Conservation (phyloP, 2,888 invertebrate species). For the Eumerus sabulonum region DNA sequence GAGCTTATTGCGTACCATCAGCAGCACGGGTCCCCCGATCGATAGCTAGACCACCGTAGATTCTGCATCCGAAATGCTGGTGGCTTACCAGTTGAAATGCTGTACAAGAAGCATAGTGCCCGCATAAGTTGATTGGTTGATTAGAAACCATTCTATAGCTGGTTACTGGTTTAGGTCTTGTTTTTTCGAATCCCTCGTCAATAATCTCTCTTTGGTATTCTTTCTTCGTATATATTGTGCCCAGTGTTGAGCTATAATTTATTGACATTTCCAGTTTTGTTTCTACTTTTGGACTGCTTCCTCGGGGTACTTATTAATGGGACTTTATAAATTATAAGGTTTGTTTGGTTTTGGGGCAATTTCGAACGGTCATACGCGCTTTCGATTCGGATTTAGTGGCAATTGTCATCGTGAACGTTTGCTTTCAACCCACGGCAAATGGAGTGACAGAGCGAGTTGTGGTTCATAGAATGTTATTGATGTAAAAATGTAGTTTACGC, state of each 20-base stretch:
- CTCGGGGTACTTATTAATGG: slow-evolving; percentile 57
- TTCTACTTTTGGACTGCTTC: slow-evolving; percentile 1
- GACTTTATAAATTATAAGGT: slow-evolving; percentile 63
- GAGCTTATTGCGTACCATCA: slow-evolving; percentile 38
- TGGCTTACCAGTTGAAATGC: slow-evolving; percentile 39
- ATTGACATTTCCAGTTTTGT: slow-evolving; percentile 37
- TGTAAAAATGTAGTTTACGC: no score
- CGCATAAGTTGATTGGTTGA: slow-evolving; percentile 19
- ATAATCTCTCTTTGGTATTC: slow-evolving; percentile 27
- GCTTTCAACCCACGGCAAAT: no score
- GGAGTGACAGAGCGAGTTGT: no score
- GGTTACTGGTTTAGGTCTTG: no score
- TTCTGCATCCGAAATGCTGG: slow-evolving; percentile 42
- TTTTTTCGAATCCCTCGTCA: slow-evolving; percentile 5
- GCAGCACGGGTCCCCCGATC: slow-evolving; percentile 2
- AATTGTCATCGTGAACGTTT: no score
- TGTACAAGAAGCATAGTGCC: slow-evolving; percentile 15
- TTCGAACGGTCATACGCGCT: slow-evolving; percentile 16
- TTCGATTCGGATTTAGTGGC: slow-evolving; percentile 42
- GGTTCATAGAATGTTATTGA: no score
- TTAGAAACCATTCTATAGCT: neutral
- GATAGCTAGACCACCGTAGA: slow-evolving; percentile 42
- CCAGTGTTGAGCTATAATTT: slow-evolving; percentile 48
- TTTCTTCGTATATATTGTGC: neutral
- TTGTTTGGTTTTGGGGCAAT: slow-evolving; percentile 59